Evolutionary conservation across 2,888 invertebrate species (phyloP).

Genomic region (Sinodicranocentrus sp.): DNA sequence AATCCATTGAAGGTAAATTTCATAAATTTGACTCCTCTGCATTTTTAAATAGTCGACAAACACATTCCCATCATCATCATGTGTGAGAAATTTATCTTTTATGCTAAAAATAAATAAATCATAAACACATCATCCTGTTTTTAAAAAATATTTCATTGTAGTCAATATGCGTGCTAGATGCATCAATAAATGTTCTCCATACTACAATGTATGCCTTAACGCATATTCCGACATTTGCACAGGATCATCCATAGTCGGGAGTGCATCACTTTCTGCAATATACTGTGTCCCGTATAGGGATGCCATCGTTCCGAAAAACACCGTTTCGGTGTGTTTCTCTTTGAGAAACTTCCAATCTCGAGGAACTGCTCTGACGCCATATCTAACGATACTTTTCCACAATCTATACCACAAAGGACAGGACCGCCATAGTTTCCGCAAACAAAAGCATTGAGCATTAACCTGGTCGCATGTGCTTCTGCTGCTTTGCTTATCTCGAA

Average conservation of each 20-base stretch:
- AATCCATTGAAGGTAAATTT: conserved; percentile 28
- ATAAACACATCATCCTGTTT: too few species aligned
- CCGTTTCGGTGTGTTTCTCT: conserved; percentile 8
- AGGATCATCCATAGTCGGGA: conserved; percentile 59
- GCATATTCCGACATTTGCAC: conserved; percentile 23
- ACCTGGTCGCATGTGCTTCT: not conserved
- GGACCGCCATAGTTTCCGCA: not conserved
- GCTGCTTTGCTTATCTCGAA: not conserved
- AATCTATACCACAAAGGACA: conserved; percentile 37
- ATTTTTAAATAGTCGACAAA: conserved; percentile 37
- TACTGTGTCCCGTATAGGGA: conserved; percentile 37
- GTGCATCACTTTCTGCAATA: conserved; percentile 27
- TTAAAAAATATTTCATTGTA: not conserved
- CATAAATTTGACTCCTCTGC: conserved; percentile 20
- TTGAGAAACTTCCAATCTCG: conserved; percentile 28
- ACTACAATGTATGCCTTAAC: conserved; percentile 16
- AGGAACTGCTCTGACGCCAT: not conserved
- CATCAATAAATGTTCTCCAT: not conserved
- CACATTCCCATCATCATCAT: not conserved
- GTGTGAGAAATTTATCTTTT: conserved; percentile 23
- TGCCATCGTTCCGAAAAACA: conserved; percentile 53
- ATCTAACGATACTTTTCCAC: not conserved
- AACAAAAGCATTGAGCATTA: not conserved
- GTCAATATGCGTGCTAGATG: not conserved
- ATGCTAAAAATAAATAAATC: conserved; percentile 27